phyloP scores from a whole-genome alignment of 2,888 invertebrate genomes.

The Mimumesa dahlbomi region DNA sequence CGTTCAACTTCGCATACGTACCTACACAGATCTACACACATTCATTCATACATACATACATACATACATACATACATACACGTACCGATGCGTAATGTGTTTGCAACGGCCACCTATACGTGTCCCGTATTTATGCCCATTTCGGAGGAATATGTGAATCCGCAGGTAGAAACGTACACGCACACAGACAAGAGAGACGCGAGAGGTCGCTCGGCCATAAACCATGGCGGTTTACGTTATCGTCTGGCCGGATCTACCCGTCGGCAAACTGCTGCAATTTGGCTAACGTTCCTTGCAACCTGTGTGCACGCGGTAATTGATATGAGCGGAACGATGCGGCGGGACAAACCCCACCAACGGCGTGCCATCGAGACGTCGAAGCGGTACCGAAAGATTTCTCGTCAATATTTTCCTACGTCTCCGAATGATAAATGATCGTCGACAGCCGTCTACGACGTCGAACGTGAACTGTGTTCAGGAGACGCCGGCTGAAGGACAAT shows the following conservation, averaged over 20 bases:
- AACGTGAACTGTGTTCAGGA: constrained; percentile 1
- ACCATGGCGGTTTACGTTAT: constrained; percentile 77
- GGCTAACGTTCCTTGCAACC: constrained; percentile 63
- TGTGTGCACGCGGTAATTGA: constrained; percentile 53
- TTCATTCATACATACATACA: too few species aligned
- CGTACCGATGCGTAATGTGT: constrained; percentile 45
- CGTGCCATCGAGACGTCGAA: neutral
- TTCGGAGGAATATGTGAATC: constrained; percentile 43
- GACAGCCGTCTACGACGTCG: neutral
- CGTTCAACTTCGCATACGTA: neutral
- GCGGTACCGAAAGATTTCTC: constrained; percentile 7
- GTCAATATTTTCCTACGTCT: constrained; percentile 24
- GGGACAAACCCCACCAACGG: neutral
- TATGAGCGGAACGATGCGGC: constrained; percentile 39
- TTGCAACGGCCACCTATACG: constrained; percentile 35
- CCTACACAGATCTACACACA: too few species aligned
- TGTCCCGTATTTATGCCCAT: constrained; percentile 40
- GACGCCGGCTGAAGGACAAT: neutral
- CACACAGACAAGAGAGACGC: constrained; percentile 51
- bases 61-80: neutral
- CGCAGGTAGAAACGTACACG: constrained; percentile 21
- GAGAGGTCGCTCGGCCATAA: constrained; percentile 73
- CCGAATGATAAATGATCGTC: constrained; percentile 22
- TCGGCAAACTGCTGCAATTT: constrained; percentile 74
- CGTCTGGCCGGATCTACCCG: constrained; percentile 74